Evolutionary conservation across 2,113 vertebrate species (phyloP).

Genomic region (Apus apus): DNA sequence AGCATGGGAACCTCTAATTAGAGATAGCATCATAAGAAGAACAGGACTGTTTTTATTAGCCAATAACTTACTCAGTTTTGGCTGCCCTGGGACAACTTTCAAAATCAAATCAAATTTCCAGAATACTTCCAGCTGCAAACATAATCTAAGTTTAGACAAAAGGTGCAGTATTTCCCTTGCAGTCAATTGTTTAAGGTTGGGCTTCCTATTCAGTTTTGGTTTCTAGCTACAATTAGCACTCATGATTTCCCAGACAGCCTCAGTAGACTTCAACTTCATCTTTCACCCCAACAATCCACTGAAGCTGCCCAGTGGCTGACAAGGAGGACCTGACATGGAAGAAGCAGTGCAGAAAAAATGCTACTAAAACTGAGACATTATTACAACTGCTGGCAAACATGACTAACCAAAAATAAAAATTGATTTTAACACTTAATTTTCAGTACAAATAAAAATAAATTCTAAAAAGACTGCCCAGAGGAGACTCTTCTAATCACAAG

Average conservation of each 20-base stretch:
- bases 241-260: neutral
- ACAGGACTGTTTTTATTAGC: neutral
- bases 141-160: neutral
- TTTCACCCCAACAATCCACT: neutral
- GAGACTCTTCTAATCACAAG: neutral
- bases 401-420: constrained; percentile 10
- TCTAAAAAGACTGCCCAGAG: neutral
- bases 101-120: constrained; percentile 6
- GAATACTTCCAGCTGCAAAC: neutral
- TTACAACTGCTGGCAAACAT: neutral
- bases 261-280: neutral
- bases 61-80: neutral
- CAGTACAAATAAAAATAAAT: constrained; percentile 30
- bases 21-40: neutral
- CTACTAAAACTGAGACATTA: neutral
- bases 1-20: neutral
- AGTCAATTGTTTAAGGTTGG: neutral
- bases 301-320: neutral
- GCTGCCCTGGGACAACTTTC: neutral
- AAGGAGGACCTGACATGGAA: neutral
- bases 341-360: neutral
- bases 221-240: neutral
- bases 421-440: neutral
- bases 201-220: neutral
- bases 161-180: neutral